Conservation (phyloP, 2,888 invertebrate genomes). For the Pristionchus exspectatus region DNA sequence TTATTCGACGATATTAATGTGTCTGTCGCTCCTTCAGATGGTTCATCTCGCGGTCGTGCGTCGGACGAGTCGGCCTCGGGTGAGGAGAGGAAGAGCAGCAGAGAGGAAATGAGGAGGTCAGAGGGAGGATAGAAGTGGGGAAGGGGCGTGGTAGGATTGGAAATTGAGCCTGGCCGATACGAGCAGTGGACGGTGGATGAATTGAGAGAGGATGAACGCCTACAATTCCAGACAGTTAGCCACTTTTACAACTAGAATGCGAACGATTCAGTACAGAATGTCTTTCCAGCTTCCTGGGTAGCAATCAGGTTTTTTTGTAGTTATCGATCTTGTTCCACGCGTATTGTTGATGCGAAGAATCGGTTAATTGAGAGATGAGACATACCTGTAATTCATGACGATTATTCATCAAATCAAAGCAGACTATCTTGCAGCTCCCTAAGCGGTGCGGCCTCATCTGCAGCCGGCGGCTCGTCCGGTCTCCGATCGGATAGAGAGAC, state of each 20-base stretch:
- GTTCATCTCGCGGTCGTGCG: neutral
- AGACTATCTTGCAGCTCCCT: neutral
- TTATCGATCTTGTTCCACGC: neutral
- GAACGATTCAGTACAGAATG: too few relatives aligned
- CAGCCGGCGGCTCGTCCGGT: neutral
- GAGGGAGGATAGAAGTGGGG: too few relatives aligned
- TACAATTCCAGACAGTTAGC: too few relatives aligned
- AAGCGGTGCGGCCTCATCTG: neutral
- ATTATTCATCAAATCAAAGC: neutral
- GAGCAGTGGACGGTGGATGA: neutral
- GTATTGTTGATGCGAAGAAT: neutral
- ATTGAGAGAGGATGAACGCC: too few relatives aligned
- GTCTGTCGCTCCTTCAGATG: neutral
- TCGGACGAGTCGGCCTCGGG: conserved; percentile 17
- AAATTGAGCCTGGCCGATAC: neutral
- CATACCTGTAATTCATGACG: neutral
- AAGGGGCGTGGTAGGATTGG: too few relatives aligned
- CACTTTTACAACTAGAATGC: too few relatives aligned
- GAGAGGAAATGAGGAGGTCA: conserved; percentile 42
- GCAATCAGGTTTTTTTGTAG: too few relatives aligned
- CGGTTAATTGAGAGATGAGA: too few relatives aligned
- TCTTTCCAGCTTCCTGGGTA: too few relatives aligned
- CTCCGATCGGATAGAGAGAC: neutral
- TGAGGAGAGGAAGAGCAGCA: conserved; percentile 33
- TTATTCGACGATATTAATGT: neutral